A percentile compares a stretch with the other conserved stretches of the same genome.
phyloP scores from a whole-genome alignment of 1,140 invertebrate genomes.

The Nebria ingens region DNA sequence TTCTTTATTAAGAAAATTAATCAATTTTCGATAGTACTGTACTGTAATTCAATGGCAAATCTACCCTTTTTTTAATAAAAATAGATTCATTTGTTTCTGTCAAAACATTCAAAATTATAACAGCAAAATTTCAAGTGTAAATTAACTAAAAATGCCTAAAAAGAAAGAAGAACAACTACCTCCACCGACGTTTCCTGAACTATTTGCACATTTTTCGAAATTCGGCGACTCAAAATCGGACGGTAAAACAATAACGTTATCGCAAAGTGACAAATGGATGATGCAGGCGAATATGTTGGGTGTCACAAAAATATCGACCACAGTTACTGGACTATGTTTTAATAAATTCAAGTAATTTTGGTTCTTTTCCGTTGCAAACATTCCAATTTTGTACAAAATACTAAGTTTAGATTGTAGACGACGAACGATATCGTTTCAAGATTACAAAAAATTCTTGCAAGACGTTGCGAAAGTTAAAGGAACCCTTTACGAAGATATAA shows the following conservation, averaged over 20 bases:
- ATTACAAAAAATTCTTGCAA: conserved; percentile 36
- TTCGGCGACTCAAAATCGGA: conserved; percentile 57
- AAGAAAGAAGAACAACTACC: background rate
- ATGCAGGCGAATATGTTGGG: conserved; percentile 63
- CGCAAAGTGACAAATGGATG: conserved; percentile 67
- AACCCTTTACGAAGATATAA: conserved; percentile 41
- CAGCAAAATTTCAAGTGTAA: too few relatives aligned
- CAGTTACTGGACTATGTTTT: conserved; percentile 56
- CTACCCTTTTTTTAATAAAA: too few relatives aligned
- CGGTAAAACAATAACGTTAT: conserved; percentile 53
- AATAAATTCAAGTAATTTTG: conserved; percentile 48
- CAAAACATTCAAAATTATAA: too few relatives aligned
- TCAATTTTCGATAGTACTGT: too few relatives aligned
- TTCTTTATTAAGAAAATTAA: too few relatives aligned
- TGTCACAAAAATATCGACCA: conserved; percentile 57
- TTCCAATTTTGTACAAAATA: too few relatives aligned
- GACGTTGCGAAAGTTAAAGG: conserved; percentile 48
- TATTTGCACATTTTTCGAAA: conserved; percentile 49
- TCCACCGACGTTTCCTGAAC: conserved; percentile 21
- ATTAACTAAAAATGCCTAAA: background rate
- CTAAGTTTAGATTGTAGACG: background rate
- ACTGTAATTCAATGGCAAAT: too few relatives aligned
- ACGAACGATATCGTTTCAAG: background rate
- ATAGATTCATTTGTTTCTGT: too few relatives aligned
- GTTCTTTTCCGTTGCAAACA: background rate